phyloP scores from a whole-genome alignment of 1,140 invertebrate species.

The Cephus cinctus region DNA sequence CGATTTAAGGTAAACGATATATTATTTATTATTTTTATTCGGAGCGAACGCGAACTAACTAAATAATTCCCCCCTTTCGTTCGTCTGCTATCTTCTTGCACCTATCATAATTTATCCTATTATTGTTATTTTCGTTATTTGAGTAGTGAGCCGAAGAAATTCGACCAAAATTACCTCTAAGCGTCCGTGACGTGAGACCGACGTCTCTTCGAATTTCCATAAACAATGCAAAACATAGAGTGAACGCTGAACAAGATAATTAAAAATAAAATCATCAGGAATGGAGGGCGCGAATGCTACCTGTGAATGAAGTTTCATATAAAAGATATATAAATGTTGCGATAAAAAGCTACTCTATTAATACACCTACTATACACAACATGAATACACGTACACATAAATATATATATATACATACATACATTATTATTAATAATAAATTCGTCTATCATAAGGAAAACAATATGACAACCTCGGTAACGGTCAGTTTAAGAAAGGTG shows the following conservation, averaged over 20 bases:
- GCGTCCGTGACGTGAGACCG: slow-evolving; percentile 25
- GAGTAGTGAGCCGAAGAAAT: too few relatives aligned
- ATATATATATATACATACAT: slow-evolving; percentile 24
- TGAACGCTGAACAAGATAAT: slow-evolving; percentile 8
- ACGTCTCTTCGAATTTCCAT: slow-evolving; percentile 28
- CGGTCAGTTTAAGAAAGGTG: slow-evolving; percentile 29
- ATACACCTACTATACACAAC: too few relatives aligned
- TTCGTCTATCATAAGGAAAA: slow-evolving; percentile 23
- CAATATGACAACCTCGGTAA: slow-evolving; percentile 35
- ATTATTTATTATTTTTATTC: too few relatives aligned
- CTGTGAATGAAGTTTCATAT: slow-evolving; percentile 46
- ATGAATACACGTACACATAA: slow-evolving; percentile 18
- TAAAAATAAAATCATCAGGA: slow-evolving; percentile 15
- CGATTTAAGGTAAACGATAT: too few relatives aligned
- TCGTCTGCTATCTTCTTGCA: too few relatives aligned
- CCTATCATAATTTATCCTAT: too few relatives aligned
- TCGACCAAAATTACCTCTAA: slow-evolving; percentile 35
- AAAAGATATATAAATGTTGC: slow-evolving; percentile 40
- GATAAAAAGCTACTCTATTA: slow-evolving; percentile 35
- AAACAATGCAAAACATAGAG: slow-evolving; percentile 3
- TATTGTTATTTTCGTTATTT: too few relatives aligned
- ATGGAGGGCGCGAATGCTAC: slow-evolving; percentile 41
- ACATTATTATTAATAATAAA: slow-evolving; percentile 21
- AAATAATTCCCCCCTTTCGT: too few relatives aligned
- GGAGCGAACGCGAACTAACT: too few relatives aligned